phyloP scores from a whole-genome alignment of 1,140 invertebrate genomes.

The Hydropsyche tenuis region DNA sequence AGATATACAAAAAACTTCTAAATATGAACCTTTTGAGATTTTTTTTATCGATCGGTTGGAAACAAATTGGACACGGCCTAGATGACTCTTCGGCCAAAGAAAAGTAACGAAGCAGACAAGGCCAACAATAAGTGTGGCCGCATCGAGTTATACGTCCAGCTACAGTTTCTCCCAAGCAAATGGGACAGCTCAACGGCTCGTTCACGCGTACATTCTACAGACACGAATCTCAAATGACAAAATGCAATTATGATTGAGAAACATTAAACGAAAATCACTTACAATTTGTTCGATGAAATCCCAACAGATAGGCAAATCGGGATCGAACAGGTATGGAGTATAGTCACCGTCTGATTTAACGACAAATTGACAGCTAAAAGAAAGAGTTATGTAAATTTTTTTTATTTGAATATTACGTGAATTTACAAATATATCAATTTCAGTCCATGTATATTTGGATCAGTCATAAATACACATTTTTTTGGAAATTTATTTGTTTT shows the following conservation, averaged over 20 bases:
- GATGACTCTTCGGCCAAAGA: conserved; percentile 77
- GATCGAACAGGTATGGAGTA: conserved; percentile 76
- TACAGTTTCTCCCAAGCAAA: conserved; percentile 83
- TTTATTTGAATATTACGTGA: neutral
- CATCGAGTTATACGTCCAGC: conserved; percentile 92
- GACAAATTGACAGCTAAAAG: conserved; percentile 92
- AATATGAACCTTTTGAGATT: conserved; percentile 84
- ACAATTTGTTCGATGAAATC: conserved; percentile 91
- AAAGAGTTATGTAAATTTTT: conserved; percentile 32
- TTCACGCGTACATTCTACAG: conserved; percentile 45
- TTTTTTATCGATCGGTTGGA: conserved; percentile 74
- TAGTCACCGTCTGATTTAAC: conserved; percentile 83
- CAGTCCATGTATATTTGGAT: too few species aligned
- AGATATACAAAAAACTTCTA: too few species aligned
- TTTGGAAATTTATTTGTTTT: too few species aligned
- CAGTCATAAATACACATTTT: too few species aligned
- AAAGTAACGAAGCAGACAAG: conserved; percentile 93
- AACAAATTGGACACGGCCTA: conserved; percentile 89
- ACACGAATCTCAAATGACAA: conserved; percentile 19
- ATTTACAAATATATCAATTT: neutral
- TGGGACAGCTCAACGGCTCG: conserved; percentile 78
- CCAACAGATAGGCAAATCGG: conserved; percentile 92
- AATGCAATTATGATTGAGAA: neutral
- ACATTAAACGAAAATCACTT: conserved; percentile 55
- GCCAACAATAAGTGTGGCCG: conserved; percentile 96